These are phyloP conservation scores for Homalodisca vitripennis DNA, from an alignment of 1,140 invertebrate species.

Conservation along the genomic window DNA sequence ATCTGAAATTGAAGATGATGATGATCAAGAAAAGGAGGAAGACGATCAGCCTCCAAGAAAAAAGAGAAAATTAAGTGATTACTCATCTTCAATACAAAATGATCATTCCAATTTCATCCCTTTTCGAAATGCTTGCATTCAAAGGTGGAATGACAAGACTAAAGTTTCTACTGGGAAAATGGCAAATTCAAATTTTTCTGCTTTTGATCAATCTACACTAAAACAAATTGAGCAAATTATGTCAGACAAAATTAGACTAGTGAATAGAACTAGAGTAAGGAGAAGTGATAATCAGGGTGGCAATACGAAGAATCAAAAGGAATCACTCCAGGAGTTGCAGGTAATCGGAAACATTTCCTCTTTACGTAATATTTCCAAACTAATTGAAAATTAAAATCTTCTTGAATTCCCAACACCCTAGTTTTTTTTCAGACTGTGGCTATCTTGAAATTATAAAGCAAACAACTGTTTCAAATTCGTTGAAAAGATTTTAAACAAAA, in stretches of 20 bases:
- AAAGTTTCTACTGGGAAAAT: conserved; percentile 61
- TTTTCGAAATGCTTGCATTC: conserved; percentile 76
- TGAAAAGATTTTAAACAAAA: too few relatives aligned
- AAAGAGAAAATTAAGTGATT: conserved; percentile 59
- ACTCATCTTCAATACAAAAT: conserved; percentile 59
- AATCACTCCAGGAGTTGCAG: too few relatives aligned
- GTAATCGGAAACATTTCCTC: too few relatives aligned
- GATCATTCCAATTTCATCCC: conserved; percentile 62
- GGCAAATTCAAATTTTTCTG: conserved; percentile 59
- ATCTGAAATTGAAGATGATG: conserved; percentile 52
- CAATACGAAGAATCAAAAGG: not conserved
- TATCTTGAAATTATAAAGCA: too few relatives aligned
- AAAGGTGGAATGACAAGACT: conserved; percentile 94
- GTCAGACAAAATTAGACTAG: conserved; percentile 70
- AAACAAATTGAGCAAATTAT: conserved; percentile 87
- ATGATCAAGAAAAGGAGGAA: conserved; percentile 48
- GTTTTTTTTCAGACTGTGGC: too few relatives aligned
- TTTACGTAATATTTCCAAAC: too few relatives aligned
- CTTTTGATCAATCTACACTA: conserved; percentile 72
- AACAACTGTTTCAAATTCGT: too few relatives aligned
- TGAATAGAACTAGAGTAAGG: conserved; percentile 79
- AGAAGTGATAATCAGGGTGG: conserved; percentile 45
- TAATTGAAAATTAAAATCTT: too few relatives aligned
- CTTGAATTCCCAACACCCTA: too few relatives aligned
- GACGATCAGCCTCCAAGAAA: conserved; percentile 52